A percentile compares a stretch with the other conserved stretches of the same genome.
Conservation (phyloP, 2,113 vertebrate genomes). For the Sorex fumeus region DNA sequence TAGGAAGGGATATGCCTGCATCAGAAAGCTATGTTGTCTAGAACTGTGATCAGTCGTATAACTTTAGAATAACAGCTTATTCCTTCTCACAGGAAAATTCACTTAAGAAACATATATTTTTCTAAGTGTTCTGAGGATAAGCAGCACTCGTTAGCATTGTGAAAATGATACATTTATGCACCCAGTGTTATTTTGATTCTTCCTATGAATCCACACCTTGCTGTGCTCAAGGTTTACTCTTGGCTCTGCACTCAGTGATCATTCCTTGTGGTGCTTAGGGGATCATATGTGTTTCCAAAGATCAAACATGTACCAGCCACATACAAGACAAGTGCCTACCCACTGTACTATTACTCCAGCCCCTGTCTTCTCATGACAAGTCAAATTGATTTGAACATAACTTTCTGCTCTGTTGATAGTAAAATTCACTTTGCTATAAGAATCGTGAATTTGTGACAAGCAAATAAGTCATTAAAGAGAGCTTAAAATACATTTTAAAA, state of each 20-base stretch:
- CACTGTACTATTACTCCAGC: not conserved
- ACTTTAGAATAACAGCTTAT: constrained; percentile 6
- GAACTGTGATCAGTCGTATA: not conserved
- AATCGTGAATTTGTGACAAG: constrained; percentile 47
- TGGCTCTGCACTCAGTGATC: too few relatives aligned
- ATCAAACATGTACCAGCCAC: too few relatives aligned
- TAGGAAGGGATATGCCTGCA: not conserved
- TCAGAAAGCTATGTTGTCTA: not conserved
- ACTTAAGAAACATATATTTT: constrained; percentile 31
- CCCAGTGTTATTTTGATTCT: constrained; percentile 10
- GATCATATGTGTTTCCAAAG: too few relatives aligned
- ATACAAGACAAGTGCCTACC: too few relatives aligned
- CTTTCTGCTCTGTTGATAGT: not conserved
- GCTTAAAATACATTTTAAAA: constrained; percentile 29
- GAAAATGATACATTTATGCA: constrained; percentile 5
- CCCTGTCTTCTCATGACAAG: constrained; percentile 46
- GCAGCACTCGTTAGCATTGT: not conserved
- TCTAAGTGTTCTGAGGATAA: not conserved
- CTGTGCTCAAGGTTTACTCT: too few relatives aligned
- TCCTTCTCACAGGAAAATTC: constrained; percentile 25
- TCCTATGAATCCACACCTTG: not conserved
- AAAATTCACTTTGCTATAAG: constrained; percentile 47
- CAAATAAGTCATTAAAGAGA: not conserved
- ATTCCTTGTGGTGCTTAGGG: too few relatives aligned
- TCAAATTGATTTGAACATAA: constrained; percentile 46